A percentile compares a stretch with the other conserved stretches of the same genome.
Conservation (phyloP, 2,113 vertebrate species). For the Porphyrio hochstetteri region DNA sequence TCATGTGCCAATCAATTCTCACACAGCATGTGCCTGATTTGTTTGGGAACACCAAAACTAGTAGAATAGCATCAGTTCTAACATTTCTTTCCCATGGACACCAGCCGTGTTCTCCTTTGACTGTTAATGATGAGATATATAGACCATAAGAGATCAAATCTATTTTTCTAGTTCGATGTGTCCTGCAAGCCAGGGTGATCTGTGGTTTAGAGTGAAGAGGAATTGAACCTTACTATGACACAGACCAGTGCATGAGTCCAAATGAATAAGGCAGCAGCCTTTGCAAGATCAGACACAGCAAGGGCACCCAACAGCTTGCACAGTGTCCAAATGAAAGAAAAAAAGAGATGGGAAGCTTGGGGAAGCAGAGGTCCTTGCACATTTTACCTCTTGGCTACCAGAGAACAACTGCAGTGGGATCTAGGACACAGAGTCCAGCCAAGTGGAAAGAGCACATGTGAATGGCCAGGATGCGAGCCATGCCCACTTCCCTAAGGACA, state of each 20-base stretch:
- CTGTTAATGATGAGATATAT: not conserved
- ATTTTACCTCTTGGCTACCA: not conserved
- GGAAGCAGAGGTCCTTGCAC: not conserved
- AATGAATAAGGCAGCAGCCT: not conserved
- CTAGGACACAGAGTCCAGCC: not conserved
- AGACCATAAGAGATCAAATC: not conserved
- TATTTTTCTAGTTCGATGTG: not conserved
- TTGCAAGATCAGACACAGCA: not conserved
- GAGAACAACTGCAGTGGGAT: not conserved
- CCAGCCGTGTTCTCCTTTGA: not conserved
- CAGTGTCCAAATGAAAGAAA: not conserved
- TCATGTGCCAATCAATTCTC: not conserved
- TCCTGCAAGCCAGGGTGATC: not conserved
- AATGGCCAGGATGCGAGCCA: not conserved
- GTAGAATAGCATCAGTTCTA: not conserved
- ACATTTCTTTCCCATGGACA: not conserved
- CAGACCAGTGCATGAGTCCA: not conserved
- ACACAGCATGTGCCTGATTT: not conserved
- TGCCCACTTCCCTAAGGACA: not conserved
- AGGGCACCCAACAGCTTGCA: not conserved
- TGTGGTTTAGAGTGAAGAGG: not conserved
- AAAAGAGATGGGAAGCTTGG: not conserved
- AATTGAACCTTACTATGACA: not conserved
- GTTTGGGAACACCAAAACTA: not conserved
- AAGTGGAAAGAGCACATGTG: not conserved